phyloP scores from a whole-genome alignment of 2,888 invertebrate genomes.

The Tridacna crocea region DNA sequence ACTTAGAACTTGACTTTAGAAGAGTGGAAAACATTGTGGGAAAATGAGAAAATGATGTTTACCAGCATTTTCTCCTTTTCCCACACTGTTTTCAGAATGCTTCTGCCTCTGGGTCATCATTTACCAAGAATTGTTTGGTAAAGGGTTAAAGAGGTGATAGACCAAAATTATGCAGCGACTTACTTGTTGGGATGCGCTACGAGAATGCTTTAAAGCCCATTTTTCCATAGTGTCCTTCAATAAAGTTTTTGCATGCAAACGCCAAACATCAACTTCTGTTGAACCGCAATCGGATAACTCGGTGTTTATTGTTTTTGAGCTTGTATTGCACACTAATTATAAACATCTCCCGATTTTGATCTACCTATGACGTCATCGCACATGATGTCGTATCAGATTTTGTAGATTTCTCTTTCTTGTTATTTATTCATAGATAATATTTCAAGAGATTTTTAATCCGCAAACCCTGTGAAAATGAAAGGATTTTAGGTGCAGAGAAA shows the following conservation, averaged over 20 bases:
- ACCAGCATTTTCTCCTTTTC: conserved; percentile 7
- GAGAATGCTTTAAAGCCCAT: too few relatives aligned
- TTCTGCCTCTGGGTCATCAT: too few relatives aligned
- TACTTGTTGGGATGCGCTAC: too few relatives aligned
- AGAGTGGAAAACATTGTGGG: neutral
- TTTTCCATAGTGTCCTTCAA: neutral
- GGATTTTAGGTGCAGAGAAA: too few relatives aligned
- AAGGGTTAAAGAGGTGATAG: too few relatives aligned
- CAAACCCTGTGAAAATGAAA: too few relatives aligned
- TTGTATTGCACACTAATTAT: conserved; percentile 7
- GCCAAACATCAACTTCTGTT: neutral
- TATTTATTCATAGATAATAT: neutral
- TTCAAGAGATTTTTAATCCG: too few relatives aligned
- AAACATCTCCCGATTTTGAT: conserved; percentile 14
- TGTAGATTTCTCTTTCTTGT: neutral
- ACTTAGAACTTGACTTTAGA: too few relatives aligned
- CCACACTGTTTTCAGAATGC: neutral
- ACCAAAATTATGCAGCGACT: too few relatives aligned
- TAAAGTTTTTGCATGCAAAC: neutral
- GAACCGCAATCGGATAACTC: conserved; percentile 8
- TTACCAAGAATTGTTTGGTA: too few relatives aligned
- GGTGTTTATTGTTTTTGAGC: conserved; percentile 2
- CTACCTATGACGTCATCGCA: neutral
- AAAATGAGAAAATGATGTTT: conserved; percentile 1
- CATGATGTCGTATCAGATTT: neutral